Evolutionary conservation across 2,113 vertebrate genomes (phyloP).

Genomic region (Gambusia holbrooki): DNA sequence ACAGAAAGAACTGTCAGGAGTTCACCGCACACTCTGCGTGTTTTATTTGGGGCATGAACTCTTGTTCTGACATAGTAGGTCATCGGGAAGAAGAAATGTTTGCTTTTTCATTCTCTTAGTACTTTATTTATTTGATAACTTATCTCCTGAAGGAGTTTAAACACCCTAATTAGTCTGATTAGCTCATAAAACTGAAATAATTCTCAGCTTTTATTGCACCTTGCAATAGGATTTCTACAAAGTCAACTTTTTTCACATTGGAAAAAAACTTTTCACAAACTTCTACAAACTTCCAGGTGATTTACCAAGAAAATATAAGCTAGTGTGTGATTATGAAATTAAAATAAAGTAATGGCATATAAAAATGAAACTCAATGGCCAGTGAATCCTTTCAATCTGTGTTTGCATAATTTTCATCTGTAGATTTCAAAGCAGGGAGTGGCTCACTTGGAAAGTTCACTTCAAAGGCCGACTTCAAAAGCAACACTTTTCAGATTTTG

Average conservation of each 20-base stretch:
- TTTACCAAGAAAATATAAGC: background rate
- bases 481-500: background rate
- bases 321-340: background rate
- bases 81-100: slow-evolving; percentile 11
- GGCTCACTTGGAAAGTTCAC: no score
- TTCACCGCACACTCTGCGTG: background rate
- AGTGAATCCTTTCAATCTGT: no score
- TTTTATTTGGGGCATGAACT: slow-evolving; percentile 19
- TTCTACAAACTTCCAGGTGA: background rate
- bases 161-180: slow-evolving; percentile 46
- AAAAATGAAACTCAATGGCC: background rate
- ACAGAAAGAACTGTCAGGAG: slow-evolving; percentile 21
- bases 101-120: slow-evolving; percentile 12
- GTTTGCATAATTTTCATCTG: no score
- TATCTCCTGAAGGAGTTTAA: slow-evolving; percentile 19
- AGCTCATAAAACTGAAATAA: slow-evolving; percentile 6
- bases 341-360: background rate
- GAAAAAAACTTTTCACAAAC: background rate
- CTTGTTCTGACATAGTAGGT: slow-evolving; percentile 26
- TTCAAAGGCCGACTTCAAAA: background rate
- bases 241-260: background rate
- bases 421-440: no score
- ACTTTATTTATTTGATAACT: slow-evolving; percentile 12
- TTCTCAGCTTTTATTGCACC: background rate
- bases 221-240: no score